Evolutionary conservation across 2,113 vertebrate species (phyloP), one percentile per base, ranked within the genome.

Genomic region (Rhinopomastus cyanomelas): DNA sequence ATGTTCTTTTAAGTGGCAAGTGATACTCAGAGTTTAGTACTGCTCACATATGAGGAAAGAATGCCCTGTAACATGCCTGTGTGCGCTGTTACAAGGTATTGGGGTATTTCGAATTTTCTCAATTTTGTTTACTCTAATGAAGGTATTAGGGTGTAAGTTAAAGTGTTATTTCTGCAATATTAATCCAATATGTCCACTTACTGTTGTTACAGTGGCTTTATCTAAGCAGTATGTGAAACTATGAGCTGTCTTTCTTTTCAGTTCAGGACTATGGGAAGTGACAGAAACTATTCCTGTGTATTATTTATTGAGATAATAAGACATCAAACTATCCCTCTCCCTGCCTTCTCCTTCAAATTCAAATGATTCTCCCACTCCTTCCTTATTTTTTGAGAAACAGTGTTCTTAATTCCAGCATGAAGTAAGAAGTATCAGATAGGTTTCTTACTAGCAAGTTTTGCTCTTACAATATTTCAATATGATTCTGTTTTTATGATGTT

Each of bases 261-360:
- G 16, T 5, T 67, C 20, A 42, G 12, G 13, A 57, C 44, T 62
- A 66, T 2, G 9, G 53, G 26, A 60, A 88, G 4, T 44, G 3
- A 23, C 12, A 37, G 4, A 37, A 27, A 22, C 55, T 20, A 10
- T 42, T 71, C 12, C 7, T 4, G 1, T 42, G 5, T 9, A 30
- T 13, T 73, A 16, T 44, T 78, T 69, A 61, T 18, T 81, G 25
- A 89, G 32, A 30, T 16, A 76, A 32, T 51, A 89, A 67, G 18
- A 15, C 3, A 46, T 17, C 23, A 46, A 69, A 36, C 2, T 11
- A 6, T 26, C 87, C 6, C 5, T 0, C 6, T 51, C 4, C 44
- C 3, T 2, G 0, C 1, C 4, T 5, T n/a, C 5, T 5, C 2
- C 1, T 75, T 8, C 23, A 75, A 32, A 42, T 57, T 67, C 25